phyloP scores from a whole-genome alignment of 2,797 vertebrate species.

The Brotula barbata region DNA sequence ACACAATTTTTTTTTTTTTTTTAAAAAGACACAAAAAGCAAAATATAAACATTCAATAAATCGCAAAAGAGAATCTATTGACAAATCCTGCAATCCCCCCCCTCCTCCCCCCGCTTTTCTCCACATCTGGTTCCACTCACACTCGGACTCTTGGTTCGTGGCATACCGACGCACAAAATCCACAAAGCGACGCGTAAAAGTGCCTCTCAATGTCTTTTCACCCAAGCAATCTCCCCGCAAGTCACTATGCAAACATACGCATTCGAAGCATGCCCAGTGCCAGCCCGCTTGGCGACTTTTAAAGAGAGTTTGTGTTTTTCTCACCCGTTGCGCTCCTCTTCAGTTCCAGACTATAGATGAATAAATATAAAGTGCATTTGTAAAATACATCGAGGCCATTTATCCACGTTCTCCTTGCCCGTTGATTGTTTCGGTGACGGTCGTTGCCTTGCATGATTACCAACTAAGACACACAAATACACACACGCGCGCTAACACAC shows the following conservation, averaged over 20 bases:
- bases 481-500: neutral
- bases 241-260: conserved; percentile 2
- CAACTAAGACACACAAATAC: conserved; percentile 26
- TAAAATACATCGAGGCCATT: conserved; percentile 57
- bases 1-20: too few species aligned
- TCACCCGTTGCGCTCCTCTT: conserved; percentile 74
- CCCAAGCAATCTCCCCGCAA: neutral
- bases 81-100: too few species aligned
- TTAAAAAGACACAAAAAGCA: neutral
- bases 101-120: conserved; percentile 38
- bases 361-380: conserved; percentile 86
- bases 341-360: conserved; percentile 76
- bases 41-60: too few species aligned
- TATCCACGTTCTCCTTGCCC: conserved; percentile 64
- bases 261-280: neutral
- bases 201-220: neutral
- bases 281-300: conserved; percentile 13
- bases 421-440: conserved; percentile 55
- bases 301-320: conserved; percentile 37
- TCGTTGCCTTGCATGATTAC: conserved; percentile 75
- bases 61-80: too few species aligned
- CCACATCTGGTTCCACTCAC: conserved; percentile 86
- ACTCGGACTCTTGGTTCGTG: conserved; percentile 80
- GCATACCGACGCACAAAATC: conserved; percentile 72
- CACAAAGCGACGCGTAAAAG: conserved; percentile 8